A percentile compares a stretch with the other conserved stretches of the same genome.
Conservation (phyloP, 2,113 vertebrate genomes). For the Oncorhynchus clarkii region DNA sequence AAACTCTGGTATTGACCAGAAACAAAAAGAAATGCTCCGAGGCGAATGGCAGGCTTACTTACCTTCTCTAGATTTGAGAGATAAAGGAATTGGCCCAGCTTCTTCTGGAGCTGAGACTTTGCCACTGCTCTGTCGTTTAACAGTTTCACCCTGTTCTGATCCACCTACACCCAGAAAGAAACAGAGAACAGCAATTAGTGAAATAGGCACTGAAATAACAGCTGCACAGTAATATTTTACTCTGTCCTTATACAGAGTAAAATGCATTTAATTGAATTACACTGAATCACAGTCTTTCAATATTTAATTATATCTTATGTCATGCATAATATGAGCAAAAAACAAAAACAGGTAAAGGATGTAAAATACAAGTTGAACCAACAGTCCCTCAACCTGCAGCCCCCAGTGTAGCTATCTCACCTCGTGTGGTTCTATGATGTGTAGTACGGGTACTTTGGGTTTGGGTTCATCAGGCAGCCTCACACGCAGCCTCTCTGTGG, state of each 20-base stretch:
- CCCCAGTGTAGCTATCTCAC: constrained; percentile 56
- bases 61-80: constrained; percentile 97
- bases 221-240: no score
- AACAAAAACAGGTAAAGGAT: not conserved
- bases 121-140: constrained; percentile 93
- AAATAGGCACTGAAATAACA: not conserved
- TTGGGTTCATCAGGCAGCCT: constrained; percentile 91
- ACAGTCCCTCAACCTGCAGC: not conserved
- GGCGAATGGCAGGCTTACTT: constrained; percentile 53
- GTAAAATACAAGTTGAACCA: not conserved
- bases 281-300: not conserved
- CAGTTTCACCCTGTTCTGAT: constrained; percentile 93
- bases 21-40: not conserved
- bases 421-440: constrained; percentile 97
- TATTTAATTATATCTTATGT: not conserved
- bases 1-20: not conserved
- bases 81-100: constrained; percentile 94
- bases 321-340: no score
- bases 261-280: not conserved
- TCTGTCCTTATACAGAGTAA: not conserved
- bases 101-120: constrained; percentile 95
- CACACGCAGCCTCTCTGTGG: constrained; percentile 89
- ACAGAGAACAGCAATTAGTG: not conserved
- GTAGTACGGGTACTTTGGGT: constrained; percentile 87
- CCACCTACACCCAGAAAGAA: constrained; percentile 76